Conservation (phyloP, 2,888 invertebrate species). For the Conistra vaccinii region DNA sequence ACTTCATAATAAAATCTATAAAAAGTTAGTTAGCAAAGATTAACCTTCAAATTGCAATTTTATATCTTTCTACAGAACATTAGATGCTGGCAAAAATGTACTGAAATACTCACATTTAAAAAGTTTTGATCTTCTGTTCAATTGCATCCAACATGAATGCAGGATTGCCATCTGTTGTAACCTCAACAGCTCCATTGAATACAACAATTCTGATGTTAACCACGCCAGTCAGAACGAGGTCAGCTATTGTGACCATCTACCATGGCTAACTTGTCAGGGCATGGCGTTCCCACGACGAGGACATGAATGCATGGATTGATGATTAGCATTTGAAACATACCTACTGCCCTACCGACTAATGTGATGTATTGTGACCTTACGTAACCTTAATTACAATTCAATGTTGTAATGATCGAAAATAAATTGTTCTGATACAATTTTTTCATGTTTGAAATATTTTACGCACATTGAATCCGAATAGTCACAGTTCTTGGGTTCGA, state of each 20-base stretch:
- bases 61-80: neutral
- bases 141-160: conserved; percentile 14
- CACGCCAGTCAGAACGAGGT: conserved; percentile 71
- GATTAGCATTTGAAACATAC: conserved; percentile 60
- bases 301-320: conserved; percentile 56
- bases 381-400: conserved; percentile 7
- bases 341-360: conserved; percentile 37
- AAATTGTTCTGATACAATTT: conserved; percentile 3
- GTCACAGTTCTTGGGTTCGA: no score
- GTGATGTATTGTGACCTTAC: conserved; percentile 35
- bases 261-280: conserved; percentile 70
- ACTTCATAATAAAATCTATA: neutral
- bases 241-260: conserved; percentile 73
- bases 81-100: neutral
- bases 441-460: conserved; percentile 11
- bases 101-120: neutral
- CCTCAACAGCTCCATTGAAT: conserved; percentile 41
- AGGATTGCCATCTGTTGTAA: conserved; percentile 39
- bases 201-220: conserved; percentile 63
- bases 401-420: conserved; percentile 16
- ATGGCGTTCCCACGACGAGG: conserved; percentile 75
- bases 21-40: neutral
- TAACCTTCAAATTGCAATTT: neutral
- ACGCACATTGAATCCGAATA: no score
- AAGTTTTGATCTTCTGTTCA: neutral